Conservation (phyloP, 2,797 vertebrate species). For the Hyperoplus immaculatus region DNA sequence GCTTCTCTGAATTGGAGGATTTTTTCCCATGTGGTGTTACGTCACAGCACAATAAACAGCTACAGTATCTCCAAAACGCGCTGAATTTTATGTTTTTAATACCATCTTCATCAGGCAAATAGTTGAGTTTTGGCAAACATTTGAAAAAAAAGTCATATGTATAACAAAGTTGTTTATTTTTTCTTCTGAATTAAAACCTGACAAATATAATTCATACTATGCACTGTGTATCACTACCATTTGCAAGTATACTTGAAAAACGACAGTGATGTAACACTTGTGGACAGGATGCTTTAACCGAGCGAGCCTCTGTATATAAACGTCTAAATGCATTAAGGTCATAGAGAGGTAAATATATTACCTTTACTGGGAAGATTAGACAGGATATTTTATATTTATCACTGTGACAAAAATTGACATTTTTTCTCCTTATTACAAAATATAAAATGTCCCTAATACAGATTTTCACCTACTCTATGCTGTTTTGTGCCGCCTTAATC, state of each 20-base stretch:
- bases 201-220: slow-evolving; percentile 8
- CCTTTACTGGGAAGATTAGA: slow-evolving; percentile 20
- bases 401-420: slow-evolving; percentile 34
- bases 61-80: too few species aligned
- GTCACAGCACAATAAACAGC: too few species aligned
- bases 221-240: slow-evolving; percentile 1
- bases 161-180: background rate
- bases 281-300: slow-evolving; percentile 16
- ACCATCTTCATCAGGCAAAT: too few species aligned
- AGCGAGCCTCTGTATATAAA: slow-evolving; percentile 33
- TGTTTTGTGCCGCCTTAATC: slow-evolving; percentile 58
- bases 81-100: too few species aligned
- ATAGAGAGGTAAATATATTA: background rate
- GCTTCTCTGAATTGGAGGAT: too few species aligned
- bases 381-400: slow-evolving; percentile 38
- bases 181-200: slow-evolving; percentile 35
- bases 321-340: slow-evolving; percentile 31
- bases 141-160: too few species aligned
- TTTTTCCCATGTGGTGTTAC: too few species aligned
- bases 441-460: slow-evolving; percentile 51
- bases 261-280: slow-evolving; percentile 19
- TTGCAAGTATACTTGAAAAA: slow-evolving; percentile 23
- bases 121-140: too few species aligned
- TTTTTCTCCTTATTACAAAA: slow-evolving; percentile 39
- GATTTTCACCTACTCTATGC: slow-evolving; percentile 39